A percentile compares a stretch with the other conserved stretches of the same genome.
These are phyloP conservation scores for Saimiri boliviensis DNA, from an alignment of 2,113 vertebrate genomes.

Conservation along the genomic window DNA sequence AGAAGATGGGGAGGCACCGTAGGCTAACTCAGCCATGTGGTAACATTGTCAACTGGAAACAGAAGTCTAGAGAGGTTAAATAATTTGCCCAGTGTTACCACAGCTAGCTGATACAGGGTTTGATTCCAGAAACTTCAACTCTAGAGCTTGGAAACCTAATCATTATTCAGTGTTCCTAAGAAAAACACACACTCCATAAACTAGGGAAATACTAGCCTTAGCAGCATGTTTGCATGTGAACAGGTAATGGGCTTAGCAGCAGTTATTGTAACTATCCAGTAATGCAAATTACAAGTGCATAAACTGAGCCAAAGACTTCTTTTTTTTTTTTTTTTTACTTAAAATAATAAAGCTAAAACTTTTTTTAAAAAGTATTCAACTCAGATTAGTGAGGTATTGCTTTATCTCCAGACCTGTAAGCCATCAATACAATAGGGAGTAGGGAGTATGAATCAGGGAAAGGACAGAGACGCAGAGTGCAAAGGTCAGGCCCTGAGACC, in stretches of 20 bases:
- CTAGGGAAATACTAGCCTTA: too few relatives aligned
- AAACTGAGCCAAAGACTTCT: neutral
- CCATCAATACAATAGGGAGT: neutral
- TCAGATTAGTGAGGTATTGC: neutral
- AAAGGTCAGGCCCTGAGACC: neutral
- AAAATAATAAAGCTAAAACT: conserved; percentile 1
- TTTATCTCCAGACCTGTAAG: neutral
- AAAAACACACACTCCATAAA: neutral
- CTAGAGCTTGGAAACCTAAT: neutral
- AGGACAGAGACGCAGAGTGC: neutral
- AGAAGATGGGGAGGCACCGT: neutral
- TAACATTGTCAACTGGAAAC: neutral
- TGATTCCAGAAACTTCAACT: neutral
- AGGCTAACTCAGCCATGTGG: too few relatives aligned
- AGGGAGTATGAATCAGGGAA: neutral
- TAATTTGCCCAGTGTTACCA: neutral
- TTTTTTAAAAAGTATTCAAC: neutral
- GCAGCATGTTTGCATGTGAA: neutral
- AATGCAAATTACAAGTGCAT: neutral
- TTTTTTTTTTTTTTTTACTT: neutral
- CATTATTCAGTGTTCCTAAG: neutral
- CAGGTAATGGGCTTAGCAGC: neutral
- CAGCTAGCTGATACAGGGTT: neutral
- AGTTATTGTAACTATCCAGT: neutral
- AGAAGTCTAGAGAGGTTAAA: neutral